Conservation (phyloP, 1,140 invertebrate species). For the Asobara japonica region DNA sequence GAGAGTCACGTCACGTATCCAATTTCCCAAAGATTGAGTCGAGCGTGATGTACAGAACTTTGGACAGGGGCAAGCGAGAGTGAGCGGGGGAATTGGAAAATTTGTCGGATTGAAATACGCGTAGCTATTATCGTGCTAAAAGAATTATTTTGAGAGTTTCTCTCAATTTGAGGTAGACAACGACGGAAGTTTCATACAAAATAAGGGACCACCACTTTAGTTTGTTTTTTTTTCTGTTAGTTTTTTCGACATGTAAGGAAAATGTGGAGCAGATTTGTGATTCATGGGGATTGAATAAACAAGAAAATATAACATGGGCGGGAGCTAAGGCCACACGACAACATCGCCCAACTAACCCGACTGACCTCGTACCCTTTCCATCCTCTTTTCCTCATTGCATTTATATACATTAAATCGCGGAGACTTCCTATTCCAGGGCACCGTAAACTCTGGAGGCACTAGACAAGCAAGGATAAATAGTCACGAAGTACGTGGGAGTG, state of each 20-base stretch:
- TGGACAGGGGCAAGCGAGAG: constrained; percentile 35
- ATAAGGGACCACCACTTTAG: too few relatives aligned
- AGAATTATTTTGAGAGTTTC: too few relatives aligned
- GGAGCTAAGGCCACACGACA: not conserved
- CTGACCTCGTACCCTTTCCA: constrained; percentile 27
- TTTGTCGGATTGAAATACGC: constrained; percentile 37
- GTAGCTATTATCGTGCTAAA: not conserved
- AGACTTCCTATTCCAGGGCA: not conserved
- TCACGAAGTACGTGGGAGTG: constrained; percentile 26
- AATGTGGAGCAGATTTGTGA: not conserved
- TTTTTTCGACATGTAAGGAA: too few relatives aligned
- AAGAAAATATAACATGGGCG: not conserved
- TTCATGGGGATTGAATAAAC: not conserved
- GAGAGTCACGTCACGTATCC: constrained; percentile 62
- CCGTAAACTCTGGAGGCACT: constrained; percentile 19
- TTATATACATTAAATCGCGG: constrained; percentile 3
- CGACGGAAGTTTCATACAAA: too few relatives aligned
- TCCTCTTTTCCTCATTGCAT: not conserved
- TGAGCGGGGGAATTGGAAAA: not conserved
- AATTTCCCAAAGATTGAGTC: constrained; percentile 62
- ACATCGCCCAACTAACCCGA: constrained; percentile 13
- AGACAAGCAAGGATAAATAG: constrained; percentile 27
- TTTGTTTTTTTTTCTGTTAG: too few relatives aligned
- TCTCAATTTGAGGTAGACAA: too few relatives aligned
- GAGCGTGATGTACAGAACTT: constrained; percentile 54